Conservation (phyloP, 2,797 vertebrate species). For the Xiphorhynchus erythropygius region DNA sequence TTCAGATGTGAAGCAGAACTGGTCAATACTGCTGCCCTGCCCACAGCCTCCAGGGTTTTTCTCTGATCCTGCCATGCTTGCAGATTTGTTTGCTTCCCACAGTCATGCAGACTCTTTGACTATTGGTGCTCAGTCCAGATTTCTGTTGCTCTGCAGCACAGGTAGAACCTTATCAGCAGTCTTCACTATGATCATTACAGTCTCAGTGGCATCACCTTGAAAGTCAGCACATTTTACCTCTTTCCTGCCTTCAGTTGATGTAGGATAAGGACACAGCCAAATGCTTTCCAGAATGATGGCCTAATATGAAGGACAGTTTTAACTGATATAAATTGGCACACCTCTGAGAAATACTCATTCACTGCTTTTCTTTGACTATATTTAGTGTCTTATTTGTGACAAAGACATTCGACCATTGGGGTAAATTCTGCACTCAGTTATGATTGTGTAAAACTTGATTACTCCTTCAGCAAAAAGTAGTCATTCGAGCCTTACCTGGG, state of each 20-base stretch:
- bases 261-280: neutral
- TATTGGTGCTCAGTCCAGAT: neutral
- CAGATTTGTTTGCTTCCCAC: neutral
- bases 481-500: neutral
- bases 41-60: neutral
- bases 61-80: neutral
- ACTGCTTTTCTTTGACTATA: neutral
- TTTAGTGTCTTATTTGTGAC: neutral
- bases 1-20: neutral
- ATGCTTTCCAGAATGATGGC: neutral
- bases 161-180: neutral
- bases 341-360: neutral
- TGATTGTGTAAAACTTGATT: neutral
- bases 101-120: fast-evolving
- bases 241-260: neutral
- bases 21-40: neutral
- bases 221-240: neutral
- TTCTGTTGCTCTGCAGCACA: neutral
- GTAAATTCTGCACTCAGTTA: neutral
- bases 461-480: neutral
- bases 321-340: neutral
- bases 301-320: neutral
- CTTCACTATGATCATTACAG: neutral
- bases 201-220: neutral
- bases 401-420: neutral